Base-by-base conservation (phyloP, 2,888 invertebrate genomes). In the Oligia strigilis region DNA sequence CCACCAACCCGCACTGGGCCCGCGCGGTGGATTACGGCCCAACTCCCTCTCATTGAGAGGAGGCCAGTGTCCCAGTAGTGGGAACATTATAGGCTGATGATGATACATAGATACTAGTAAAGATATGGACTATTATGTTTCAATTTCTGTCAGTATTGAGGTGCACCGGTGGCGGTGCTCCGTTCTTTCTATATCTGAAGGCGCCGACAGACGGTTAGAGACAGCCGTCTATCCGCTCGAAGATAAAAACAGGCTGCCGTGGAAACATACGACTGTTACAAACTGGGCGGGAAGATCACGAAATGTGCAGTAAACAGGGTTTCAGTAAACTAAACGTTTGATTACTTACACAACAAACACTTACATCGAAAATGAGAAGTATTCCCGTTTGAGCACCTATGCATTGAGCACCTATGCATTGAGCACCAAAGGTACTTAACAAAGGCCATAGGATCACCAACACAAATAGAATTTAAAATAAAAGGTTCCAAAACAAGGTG, bases 161-260 rank as follows among this genome's bases (percentile, higher is more conserved):
- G 4, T 19, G 62, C n/a, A n/a, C 36, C 29, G 1, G 29, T 29
- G 29, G 29, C 9, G n/a, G 17, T 76, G 36, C 17, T 23, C 19
- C 1, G 55, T 62, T 76, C 14, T 58, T 65, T 72, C 76, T 69
- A 49, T 49, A 64, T 69, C 40, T 62, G 58, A 72, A 81, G 60
- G n/a, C n/a, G 55, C 49, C 58, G 29, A 23, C 14, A 46, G 17
- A 55, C 60, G 29, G 72, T 36, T 46, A 13, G 4, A 23, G 23
- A 49, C 72, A 72, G 75, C n/a, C 29, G 62, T 49, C 65, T 71
- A 29, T 55, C 2, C 19, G 19, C n/a, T 36, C 36, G 43, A 13
- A 6, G 29, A 72, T 64, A 82, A 58, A 64, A 64, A 72, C 72
- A 62, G 23, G 40, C 49, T 36, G 67, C 13, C 52, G 55, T 58